Base-by-base conservation (phyloP, 2,888 invertebrate genomes). In the Daptonema setosum region DNA sequence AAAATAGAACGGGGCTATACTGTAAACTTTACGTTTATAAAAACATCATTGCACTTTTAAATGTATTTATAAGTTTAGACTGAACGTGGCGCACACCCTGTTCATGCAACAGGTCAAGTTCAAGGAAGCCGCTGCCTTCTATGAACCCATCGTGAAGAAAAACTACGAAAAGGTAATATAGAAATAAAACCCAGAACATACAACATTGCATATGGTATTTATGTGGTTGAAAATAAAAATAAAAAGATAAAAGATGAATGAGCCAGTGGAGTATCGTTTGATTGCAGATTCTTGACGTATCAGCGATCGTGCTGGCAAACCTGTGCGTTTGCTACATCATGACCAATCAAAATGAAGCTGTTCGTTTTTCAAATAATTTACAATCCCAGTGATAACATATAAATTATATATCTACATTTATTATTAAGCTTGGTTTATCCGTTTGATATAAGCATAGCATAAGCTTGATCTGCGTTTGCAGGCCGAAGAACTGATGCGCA, bases 31-130 rank as follows among this genome's bases (percentile, higher is more conserved):
- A n/a, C n/a, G n/a, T n/a, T n/a, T n/a, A n/a, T n/a, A n/a, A n/a
- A n/a, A n/a, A n/a, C n/a, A n/a, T n/a, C n/a, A n/a, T n/a, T n/a
- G n/a, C n/a, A n/a, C n/a, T n/a, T n/a, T n/a, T n/a, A n/a, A n/a
- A n/a, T n/a, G n/a, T n/a, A n/a, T n/a, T n/a, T n/a, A n/a, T n/a
- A n/a, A n/a, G n/a, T n/a, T n/a, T n/a, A n/a, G 90, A 62, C 75
- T 97, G 25, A 97, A 99, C 70, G 93, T 95, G 0, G 97, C 95
- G 0, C 97, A 99, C 70, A 93, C 95, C 1, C 77, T 97, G 2
- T 97, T 95, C 71, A 97, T 99, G 95, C 93, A 95, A 74, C 91
- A 91, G 70, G 88, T 85, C 69, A 95, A 95, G 72, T 97, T 90
- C 71, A 90, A 90, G 70, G 93, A 97, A 74, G 87, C 95, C 0